phyloP scores from a whole-genome alignment of 2,113 vertebrate species.

The Centropus bengalensis region DNA sequence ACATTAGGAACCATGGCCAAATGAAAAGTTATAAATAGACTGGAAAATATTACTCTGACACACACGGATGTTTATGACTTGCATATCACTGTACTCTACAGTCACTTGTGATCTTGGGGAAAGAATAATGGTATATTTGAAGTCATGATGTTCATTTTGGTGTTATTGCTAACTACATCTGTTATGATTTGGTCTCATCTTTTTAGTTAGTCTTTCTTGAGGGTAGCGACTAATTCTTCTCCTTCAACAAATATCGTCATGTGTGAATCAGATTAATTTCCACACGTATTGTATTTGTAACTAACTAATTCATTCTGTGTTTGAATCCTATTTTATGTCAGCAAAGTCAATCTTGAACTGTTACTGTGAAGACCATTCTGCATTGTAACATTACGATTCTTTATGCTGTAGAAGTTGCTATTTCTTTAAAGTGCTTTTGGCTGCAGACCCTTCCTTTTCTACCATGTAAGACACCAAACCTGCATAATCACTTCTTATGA shows the following conservation, averaged over 20 bases:
- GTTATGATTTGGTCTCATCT: not conserved
- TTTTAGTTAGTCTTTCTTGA: not conserved
- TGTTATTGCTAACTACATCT: not conserved
- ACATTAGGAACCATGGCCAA: not conserved
- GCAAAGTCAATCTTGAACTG: not conserved
- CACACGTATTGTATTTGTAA: not conserved
- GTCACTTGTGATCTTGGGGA: not conserved
- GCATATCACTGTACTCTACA: not conserved
- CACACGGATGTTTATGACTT: slow-evolving; percentile 10
- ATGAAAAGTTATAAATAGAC: slow-evolving; percentile 37
- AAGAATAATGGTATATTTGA: not conserved
- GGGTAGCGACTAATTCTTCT: not conserved
- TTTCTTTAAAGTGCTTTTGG: not conserved
- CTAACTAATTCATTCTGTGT: not conserved
- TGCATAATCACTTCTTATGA: not conserved
- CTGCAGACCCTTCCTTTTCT: not conserved
- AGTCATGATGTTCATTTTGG: not conserved
- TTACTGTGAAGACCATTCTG: not conserved
- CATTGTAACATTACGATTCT: not conserved
- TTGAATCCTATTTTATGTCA: not conserved
- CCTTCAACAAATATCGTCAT: not conserved
- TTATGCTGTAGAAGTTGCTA: not conserved
- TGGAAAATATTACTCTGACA: slow-evolving; percentile 13
- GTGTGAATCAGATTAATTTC: not conserved
- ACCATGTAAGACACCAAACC: not conserved